Evolutionary conservation across 2,888 invertebrate species (phyloP), one percentile per base, ranked within the genome.

Genomic region (Pterobdella sp.): DNA sequence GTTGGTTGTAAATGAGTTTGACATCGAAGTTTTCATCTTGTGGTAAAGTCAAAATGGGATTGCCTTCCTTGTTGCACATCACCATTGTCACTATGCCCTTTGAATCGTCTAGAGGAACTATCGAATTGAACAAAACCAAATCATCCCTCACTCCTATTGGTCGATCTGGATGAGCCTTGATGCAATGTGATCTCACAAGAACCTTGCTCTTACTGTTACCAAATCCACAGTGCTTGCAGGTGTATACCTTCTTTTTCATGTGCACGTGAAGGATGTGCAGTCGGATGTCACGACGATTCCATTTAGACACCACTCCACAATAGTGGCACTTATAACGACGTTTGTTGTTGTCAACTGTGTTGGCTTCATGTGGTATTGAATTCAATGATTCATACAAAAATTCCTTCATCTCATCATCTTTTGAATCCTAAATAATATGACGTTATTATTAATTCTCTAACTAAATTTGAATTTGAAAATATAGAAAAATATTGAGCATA

Each of bases 181-280:
- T 26, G 49, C 74, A 74, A 66, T 74, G 74, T 3, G 64, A 35
- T 0, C 66, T 35, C n/a, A 74, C 74, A 1, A 73, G 32, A 32
- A 72, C 74, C 42, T 72, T 73, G 63, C 72, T 74, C 32, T 74
- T 74, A 66, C 74, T 74, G 72, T 74, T 74, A 26, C 74, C 75
- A 37, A 74, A 75, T 29, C 71, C 74, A 42, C 75, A 75, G 52
- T 75, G 71, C 18, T 73, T 74, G 64, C 75, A 75, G 1, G 75
- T 75, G 74, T 75, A 75, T 26, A 73, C 75, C 1, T 74, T 64
- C 32, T 74, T 36, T 29, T 63, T 63, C 68, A 75, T 32, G 75
- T 75, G 75, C 32, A 73, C 73, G 56, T 73, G 73, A 29, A 75
- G 37, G 60, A 75, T 63, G 72, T 75, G 75, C 52, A 73, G 74